These are phyloP conservation scores for Pammene fasciana DNA, from an alignment of 2,888 invertebrate genomes.

Conservation along the genomic window DNA sequence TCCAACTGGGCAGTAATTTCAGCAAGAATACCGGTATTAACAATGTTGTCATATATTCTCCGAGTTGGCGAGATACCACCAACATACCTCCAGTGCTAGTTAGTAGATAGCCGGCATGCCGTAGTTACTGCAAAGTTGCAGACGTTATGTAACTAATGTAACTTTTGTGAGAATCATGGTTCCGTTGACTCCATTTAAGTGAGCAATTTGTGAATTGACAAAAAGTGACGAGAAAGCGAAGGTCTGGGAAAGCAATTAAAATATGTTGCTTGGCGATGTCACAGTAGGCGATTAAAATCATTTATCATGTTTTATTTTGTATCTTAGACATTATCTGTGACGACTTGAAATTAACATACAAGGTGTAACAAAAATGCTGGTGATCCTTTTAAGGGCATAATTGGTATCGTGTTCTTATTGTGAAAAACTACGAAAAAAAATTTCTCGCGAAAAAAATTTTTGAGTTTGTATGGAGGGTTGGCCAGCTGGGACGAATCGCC, in stretches of 20 bases:
- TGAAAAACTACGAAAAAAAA: too few relatives aligned
- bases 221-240: slow-evolving; percentile 23
- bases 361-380: too few relatives aligned
- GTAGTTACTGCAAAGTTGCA: slow-evolving; percentile 39
- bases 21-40: slow-evolving; percentile 35
- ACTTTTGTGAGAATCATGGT: slow-evolving; percentile 25
- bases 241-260: slow-evolving; percentile 13
- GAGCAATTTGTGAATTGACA: slow-evolving; percentile 19
- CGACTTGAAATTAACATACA: too few relatives aligned
- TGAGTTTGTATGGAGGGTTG: too few relatives aligned
- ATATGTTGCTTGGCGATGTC: not conserved
- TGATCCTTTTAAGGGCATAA: too few relatives aligned
- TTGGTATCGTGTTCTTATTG: too few relatives aligned
- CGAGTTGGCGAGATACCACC: slow-evolving; percentile 37
- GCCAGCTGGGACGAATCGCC: too few relatives aligned
- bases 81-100: slow-evolving; percentile 40
- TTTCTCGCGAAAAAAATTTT: too few relatives aligned
- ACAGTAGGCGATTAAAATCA: too few relatives aligned
- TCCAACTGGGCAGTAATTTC: slow-evolving; percentile 26
- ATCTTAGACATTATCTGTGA: too few relatives aligned
- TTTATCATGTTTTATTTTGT: too few relatives aligned
- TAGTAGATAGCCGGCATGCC: slow-evolving; percentile 36
- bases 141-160: slow-evolving; percentile 37
- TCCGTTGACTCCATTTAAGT: slow-evolving; percentile 9
- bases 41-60: slow-evolving; percentile 41